Base-by-base conservation (phyloP, 1,140 invertebrate genomes). In the Pinna nobilis region DNA sequence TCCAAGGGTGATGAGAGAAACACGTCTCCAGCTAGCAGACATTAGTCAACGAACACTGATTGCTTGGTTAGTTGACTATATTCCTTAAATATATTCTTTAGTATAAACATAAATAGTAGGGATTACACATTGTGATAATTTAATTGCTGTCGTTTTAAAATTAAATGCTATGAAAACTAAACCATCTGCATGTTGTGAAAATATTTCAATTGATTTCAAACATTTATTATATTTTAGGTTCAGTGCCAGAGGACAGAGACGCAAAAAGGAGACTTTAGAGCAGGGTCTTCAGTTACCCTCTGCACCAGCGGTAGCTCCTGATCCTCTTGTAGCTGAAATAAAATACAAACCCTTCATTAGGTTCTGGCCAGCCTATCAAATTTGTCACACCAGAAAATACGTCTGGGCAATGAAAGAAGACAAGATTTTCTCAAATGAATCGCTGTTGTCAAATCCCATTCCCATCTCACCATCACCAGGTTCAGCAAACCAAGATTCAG, bases 11-110 rank as follows among this genome's bases (percentile, higher is more conserved):
- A 50, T 71, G 69, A 15, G 5, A 11, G 30, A 71, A 13, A 71
- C 57, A n/a, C 35, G 37, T 9, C n/a, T 71, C 2, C 69, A 71
- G 32, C 69, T 51, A 23, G 28, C 44, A 35, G 69, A 51, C n/a
- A 39, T 71, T 35, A 71, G 53, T 28, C 30, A 53, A 3, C n/a
- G 33, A 32, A 50, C 63, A 25, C 47, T 66, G 25, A 66, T 13
- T 1, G 18, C 18, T n/a, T 66, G 63, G 63, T 66, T 50, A 13
- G 44, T 20, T 13, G 33, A 2, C 33, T 30, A n/a, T 53, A 44
- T 44, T 44, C n/a, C 39, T 11, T 44, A 11, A 44, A 9, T 44
- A 11, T n/a, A 44, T 9, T 44, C n/a, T 44, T 44, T 44, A 44
- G 9, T 11, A 44, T 11, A 11, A 11, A n/a, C 39, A 9, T 9